Evolutionary conservation across 2,797 vertebrate genomes (phyloP), one percentile per base, ranked within the genome.

Genomic region (Octomys mimax): DNA sequence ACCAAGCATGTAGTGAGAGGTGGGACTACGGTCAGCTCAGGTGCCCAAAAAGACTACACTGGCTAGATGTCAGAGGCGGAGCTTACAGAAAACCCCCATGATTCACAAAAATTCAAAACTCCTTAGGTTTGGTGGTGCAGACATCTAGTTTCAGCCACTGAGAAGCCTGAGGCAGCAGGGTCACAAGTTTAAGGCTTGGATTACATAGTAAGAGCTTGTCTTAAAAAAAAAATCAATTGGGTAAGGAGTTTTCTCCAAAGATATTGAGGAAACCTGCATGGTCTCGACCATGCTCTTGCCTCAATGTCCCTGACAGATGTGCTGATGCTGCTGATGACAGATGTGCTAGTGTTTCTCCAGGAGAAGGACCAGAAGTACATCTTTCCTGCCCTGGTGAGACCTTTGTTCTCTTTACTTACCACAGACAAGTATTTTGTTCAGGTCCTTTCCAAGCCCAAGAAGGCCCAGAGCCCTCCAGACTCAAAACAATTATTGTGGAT

Each of bases 361-460:
- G 99, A 99, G 97, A 99, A 99, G 98, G 99, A 99, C 97, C 99
- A 99, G 97, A 99, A 99, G 96, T 99, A 98, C 93, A 98, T 98
- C 88, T 99, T 99, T 94, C 99, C 99, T 36, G 98, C 98, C 77
- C 98, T 99, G 98, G 99, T 99, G 97, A 99, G 99, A 86, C 10
- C 22, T 33, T 14, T 26, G 6, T 36, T 59, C 49, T 75, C 14
- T 39, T 82, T 28, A 33, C 14, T 49, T 71, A 49, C 10, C 54
- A 59, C 57, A n/a, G 24, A 61, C 33, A 9, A 6, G 79, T 7
- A 31, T 59, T 62, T 52, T n/a, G 12, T 62, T 52, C 26, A 9
- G 64, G 24, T 49, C 22, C 31, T 84, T 1, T 21, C 33, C 36
- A 16, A 10, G 70, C 66, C 42, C 8, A 3, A 28, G 83, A 93